Evolutionary conservation across 2,888 invertebrate genomes (phyloP).

Genomic region (Eugnorisma glareosa): DNA sequence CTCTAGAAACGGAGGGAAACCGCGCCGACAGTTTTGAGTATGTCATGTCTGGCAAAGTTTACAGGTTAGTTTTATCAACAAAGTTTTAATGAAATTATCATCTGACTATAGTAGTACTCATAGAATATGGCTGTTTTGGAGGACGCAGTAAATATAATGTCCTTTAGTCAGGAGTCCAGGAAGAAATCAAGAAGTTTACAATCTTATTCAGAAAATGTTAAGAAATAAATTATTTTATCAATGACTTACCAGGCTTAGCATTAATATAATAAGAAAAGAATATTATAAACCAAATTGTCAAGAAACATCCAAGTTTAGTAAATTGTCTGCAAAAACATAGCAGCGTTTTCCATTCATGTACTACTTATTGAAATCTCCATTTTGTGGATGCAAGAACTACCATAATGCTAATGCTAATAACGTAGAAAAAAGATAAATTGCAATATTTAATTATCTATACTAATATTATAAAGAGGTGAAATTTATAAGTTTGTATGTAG

Average conservation of each 20-base stretch:
- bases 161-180: background rate
- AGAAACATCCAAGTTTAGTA: background rate
- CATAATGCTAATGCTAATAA: no score
- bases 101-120: background rate
- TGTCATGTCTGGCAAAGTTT: slow-evolving; percentile 99
- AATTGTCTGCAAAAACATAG: background rate
- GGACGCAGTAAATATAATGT: no score
- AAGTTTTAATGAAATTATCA: background rate
- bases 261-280: background rate
- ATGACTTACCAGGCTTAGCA: background rate
- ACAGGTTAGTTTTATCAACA: slow-evolving; percentile 87
- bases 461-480: no score
- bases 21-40: slow-evolving; percentile 99
- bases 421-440: background rate
- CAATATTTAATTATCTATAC: background rate
- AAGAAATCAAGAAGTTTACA: background rate
- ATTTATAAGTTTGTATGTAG: no score
- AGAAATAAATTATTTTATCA: background rate
- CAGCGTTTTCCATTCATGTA: background rate
- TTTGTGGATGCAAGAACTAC: background rate
- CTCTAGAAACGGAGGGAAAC: slow-evolving; percentile 96
- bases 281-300: background rate
- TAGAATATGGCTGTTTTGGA: background rate
- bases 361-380: background rate
- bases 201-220: background rate